Base-by-base conservation (phyloP, 2,113 vertebrate species). In the Rhabdornis inornatus region DNA sequence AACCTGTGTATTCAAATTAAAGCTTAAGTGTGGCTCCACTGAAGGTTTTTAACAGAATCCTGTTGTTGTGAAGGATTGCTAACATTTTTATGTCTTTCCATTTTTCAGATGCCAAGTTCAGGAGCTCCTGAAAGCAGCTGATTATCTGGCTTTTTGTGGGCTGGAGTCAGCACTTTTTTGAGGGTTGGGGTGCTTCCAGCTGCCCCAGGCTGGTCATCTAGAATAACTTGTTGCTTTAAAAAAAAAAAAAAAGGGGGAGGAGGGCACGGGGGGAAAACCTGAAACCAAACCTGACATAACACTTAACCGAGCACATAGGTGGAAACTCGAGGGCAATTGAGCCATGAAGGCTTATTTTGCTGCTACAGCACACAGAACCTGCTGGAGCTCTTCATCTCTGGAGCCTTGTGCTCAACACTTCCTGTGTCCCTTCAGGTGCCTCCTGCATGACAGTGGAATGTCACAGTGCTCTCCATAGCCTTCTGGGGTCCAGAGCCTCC, bases 161-260 rank as follows among this genome's bases (percentile, higher is more conserved):
- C 57, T 77, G 42, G 40, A 83, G 92, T 93, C 82, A 90, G 95
- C 85, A 56, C 65, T 95, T 92, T 94, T 40, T 76, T 69, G 90
- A 95, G 94, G 82, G 49, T 49, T 93, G 85, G 59, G 70, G 78
- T 94, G 78, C 88, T 91, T 93, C 88, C 94, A 93, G 70, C 37
- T 85, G 95, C 95, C 90, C 55, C 8, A 6, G 90, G 90, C 78
- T 68, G 94, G 75, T 80, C 49, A 60, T 83, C 84, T 76, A 85
- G 66, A 94, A 65, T 76, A 93, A 89, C 76, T 93, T 2, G 22
- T 80, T 94, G 71, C 83, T 90, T 76, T 0, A 30, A 53, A 60
- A 82, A 40, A 24, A 24, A 42, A 45, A 39, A 50, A 60, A 37
- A 35, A 6, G 3, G 10, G 4, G 8, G 16, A 9, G 7, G 17